These are phyloP conservation scores for Parotocinclus haroldoi DNA, from an alignment of 2,797 vertebrate genomes.

Conservation along the genomic window DNA sequence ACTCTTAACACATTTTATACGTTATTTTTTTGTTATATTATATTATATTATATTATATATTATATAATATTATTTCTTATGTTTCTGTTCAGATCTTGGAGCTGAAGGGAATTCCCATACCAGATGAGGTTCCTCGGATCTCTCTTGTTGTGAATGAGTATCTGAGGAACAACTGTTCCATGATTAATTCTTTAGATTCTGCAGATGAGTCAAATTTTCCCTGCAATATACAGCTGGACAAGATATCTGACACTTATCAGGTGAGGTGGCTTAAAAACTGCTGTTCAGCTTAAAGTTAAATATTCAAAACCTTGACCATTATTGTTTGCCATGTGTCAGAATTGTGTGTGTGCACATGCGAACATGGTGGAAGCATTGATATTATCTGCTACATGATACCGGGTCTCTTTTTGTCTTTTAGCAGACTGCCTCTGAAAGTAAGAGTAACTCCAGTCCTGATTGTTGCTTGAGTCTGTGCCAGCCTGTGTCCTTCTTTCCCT, in stretches of 20 bases:
- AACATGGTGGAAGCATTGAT: background rate
- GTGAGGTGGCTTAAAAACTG: slow-evolving; percentile 23
- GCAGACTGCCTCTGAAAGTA: slow-evolving; percentile 52
- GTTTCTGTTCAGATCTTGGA: slow-evolving; percentile 65
- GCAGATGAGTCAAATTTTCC: slow-evolving; percentile 47
- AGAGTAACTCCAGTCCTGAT: slow-evolving; percentile 60
- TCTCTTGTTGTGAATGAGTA: slow-evolving; percentile 66
- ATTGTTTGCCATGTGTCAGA: too few relatives aligned
- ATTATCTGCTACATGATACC: background rate
- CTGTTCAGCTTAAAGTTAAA: background rate
- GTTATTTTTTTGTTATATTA: too few relatives aligned
- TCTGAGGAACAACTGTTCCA: slow-evolving; percentile 60
- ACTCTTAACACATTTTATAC: too few relatives aligned
- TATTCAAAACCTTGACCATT: too few relatives aligned
- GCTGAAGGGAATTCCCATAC: slow-evolving; percentile 64
- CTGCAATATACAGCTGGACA: slow-evolving; percentile 42
- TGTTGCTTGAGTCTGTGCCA: slow-evolving; percentile 75
- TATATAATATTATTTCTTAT: slow-evolving; percentile 9
- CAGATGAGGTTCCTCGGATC: slow-evolving; percentile 66
- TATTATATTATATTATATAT: too few relatives aligned
- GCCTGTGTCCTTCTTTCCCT: slow-evolving; percentile 71
- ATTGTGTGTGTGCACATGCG: too few relatives aligned
- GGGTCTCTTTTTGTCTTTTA: background rate
- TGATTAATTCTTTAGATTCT: slow-evolving; percentile 60
- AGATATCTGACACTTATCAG: slow-evolving; percentile 46